Base-by-base conservation (phyloP, 2,888 invertebrate species). In the Litoditis marina region DNA sequence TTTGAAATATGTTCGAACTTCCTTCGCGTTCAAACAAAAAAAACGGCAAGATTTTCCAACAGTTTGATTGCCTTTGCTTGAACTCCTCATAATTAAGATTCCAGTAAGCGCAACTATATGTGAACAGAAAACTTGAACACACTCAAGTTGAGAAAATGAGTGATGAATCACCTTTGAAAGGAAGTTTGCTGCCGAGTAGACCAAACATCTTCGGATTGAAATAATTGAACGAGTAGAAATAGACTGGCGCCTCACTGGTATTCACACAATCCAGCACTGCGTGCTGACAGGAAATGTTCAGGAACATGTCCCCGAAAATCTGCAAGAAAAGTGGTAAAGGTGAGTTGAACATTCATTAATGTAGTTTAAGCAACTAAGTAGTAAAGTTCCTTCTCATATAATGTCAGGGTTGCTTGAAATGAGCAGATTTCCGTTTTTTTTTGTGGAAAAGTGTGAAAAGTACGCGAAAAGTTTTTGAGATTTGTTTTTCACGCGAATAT, bases 201-300 rank as follows among this genome's bases (percentile, higher is more conserved):
- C 63, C 55, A 52, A 42, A 55, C 44, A 56, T 56, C 16, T 63
- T 52, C 16, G 60, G 63, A 32, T 66, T 60, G 34, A 56, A 54
- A 25, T 60, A 49, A 8, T 62, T 52, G 51, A 63, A 63, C 13
- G 47, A 36, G 47, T 62, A 65, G 39, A 60, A 28, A 34, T 65
- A 65, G 16, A 61, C 53, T 1, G 53, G 39, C 19, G 22, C 13
- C 7, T 28, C 19, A 46, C 46, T 25, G n/a, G 8, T 22, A 13
- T 60, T 31, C n/a, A 60, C 30, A 42, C 22, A 13, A 11, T 42
- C 53, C 8, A 53, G 22, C 2, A 60, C 60, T 19, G n/a, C 25
- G 28, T 44, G 28, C 34, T 60, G 60, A 46, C 27, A 28, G 7
- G 53, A 53, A 28, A 60, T 28, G 8, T 19, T 44, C n/a, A 60